These are phyloP conservation scores for Dicranocentrus wangi DNA, from an alignment of 2,888 invertebrate genomes.

Conservation along the genomic window DNA sequence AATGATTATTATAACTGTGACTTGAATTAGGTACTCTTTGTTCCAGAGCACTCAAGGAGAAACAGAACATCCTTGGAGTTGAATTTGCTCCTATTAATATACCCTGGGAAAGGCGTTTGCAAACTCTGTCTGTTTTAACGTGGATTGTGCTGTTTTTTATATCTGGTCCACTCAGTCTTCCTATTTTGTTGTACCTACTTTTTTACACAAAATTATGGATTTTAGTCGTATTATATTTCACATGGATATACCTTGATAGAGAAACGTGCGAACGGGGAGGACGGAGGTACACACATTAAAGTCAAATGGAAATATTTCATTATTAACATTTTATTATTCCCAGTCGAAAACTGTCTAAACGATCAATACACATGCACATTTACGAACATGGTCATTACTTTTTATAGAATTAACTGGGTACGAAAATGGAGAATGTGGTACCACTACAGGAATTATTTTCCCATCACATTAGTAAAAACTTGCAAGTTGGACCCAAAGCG, in stretches of 20 bases:
- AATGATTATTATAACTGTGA: no score
- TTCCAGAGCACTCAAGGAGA: slow-evolving; percentile 51
- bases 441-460: slow-evolving; percentile 81
- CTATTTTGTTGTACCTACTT: slow-evolving; percentile 79
- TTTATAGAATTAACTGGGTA: neutral
- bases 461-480: slow-evolving; percentile 87
- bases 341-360: neutral
- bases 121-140: slow-evolving; percentile 84
- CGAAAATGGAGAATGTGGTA: slow-evolving; percentile 30
- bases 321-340: no score
- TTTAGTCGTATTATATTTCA: slow-evolving; percentile 58
- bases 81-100: slow-evolving; percentile 89
- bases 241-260: slow-evolving; percentile 66
- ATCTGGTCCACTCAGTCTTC: slow-evolving; percentile 75
- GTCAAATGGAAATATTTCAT: neutral
- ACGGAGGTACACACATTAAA: slow-evolving; percentile 71
- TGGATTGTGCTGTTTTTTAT: slow-evolving; percentile 81
- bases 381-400: neutral
- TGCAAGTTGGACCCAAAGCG: slow-evolving; percentile 84
- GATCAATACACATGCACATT: neutral
- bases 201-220: slow-evolving; percentile 75
- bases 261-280: slow-evolving; percentile 67
- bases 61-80: slow-evolving; percentile 79
- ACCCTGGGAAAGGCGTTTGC: slow-evolving; percentile 85
- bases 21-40: no score